Evolutionary conservation across 2,797 vertebrate genomes (phyloP).

Genomic region (Ataeniobius toweri): DNA sequence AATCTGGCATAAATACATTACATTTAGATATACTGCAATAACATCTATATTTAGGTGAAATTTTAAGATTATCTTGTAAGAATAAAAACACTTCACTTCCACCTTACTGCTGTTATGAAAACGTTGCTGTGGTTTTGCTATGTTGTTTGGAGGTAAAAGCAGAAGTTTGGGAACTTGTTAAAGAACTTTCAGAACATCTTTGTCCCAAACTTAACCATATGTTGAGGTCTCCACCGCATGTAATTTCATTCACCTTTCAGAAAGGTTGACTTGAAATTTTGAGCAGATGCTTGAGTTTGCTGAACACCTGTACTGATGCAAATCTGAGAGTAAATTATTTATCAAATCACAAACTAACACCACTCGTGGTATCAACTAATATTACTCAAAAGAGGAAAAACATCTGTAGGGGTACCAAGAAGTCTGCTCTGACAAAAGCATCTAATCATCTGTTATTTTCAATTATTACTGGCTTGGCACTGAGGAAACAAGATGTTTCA

Average conservation of each 20-base stretch:
- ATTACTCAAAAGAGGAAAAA: conserved; percentile 58
- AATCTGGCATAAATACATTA: not conserved
- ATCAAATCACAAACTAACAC: conserved; percentile 70
- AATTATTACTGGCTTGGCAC: conserved; percentile 64
- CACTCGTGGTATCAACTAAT: conserved; percentile 60
- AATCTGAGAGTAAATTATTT: conserved; percentile 76
- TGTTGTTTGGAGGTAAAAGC: conserved; percentile 1
- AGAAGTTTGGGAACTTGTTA: conserved; percentile 20
- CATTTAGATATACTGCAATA: not conserved
- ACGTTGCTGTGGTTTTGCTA: not conserved
- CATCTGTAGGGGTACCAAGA: conserved; percentile 71
- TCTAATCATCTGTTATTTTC: conserved; percentile 71
- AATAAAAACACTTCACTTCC: not conserved
- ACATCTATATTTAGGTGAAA: not conserved
- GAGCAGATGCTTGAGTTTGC: conserved; percentile 71
- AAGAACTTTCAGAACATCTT: conserved; percentile 57
- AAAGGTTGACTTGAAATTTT: conserved; percentile 45
- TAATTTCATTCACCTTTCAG: conserved; percentile 45
- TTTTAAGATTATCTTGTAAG: not conserved
- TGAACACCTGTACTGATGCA: conserved; percentile 70
- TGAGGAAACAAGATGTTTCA: conserved; percentile 60
- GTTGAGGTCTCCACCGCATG: conserved; percentile 34
- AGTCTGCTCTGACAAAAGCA: conserved; percentile 50
- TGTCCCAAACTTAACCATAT: conserved; percentile 60
- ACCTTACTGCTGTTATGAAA: not conserved